Base-by-base conservation (phyloP, 2,113 vertebrate genomes). In the Neopipo cinnamomea region DNA sequence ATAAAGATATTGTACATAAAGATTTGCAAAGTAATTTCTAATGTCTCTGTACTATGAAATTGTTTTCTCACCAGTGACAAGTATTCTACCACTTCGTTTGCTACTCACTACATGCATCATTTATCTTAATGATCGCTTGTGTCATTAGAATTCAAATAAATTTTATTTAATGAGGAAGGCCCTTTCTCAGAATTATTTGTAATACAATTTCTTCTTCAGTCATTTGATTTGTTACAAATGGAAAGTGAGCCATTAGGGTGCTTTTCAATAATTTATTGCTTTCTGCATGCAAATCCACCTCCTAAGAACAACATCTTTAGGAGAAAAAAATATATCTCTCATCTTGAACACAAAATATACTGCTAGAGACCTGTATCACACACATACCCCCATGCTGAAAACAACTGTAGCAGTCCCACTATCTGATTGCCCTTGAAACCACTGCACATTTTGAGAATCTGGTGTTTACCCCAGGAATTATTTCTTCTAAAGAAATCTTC, bases 191-290 rank as follows among this genome's bases (percentile, higher is more conserved):
- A 74, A 81, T 33, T 74, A 81, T 37, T 89, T 86, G 56, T 84
- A 75, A 49, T 71, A 70, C 17, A 37, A 42, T 88, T 77, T 84
- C 24, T 93, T 81, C 30, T 74, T 65, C 53, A 37, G 37, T 85
- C n/a, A 66, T 91, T 94, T 80, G 30, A 56, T 89, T 81, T 94
- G 17, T 41, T 84, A 25, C 39, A 74, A 92, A 72, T 56, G 31
- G 56, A 46, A 93, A 88, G 35, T 42, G 28, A 91, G 52, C 30
- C 53, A 78, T 74, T 84, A 47, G 59, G 71, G 67, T 59, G 30
- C 55, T 88, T 96, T 93, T 89, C 56, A 86, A 71, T 93, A 91
- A 78, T 80, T 63, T 77, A 78, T 46, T 89, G 15, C 28, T 83
- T 30, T 70, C 59, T 33, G 33, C 9, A 56, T 62, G 39, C 44